Evolutionary conservation across 1,140 invertebrate species (phyloP), one percentile per base, ranked within the genome.

Genomic region (Centruroides sculpturatus): DNA sequence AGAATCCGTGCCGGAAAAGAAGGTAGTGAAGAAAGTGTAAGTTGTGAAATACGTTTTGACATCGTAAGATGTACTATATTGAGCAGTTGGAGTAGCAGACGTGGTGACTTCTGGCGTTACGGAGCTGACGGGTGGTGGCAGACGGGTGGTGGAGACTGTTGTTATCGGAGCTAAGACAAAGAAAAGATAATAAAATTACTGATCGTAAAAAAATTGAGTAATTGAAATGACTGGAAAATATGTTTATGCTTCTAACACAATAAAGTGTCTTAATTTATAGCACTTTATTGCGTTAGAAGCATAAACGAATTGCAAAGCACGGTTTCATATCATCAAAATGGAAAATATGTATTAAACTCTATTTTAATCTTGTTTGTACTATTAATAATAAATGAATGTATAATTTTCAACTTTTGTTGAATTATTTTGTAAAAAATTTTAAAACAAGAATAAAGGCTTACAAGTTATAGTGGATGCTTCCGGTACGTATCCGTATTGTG

Each of bases 1-100:
- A 0, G 86, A 85, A 2, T 84, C 84, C 41, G 82, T 80, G 62
- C 86, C 86, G 69, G 87, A 82, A 74, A 90, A 92, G 72, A 86
- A 92, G 0, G 90, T 93, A 0, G 90, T 93, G 54, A 91, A 78
- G 70, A 91, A 92, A 1, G 89, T 92, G 56, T 69, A 71, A 3
- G 70, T 71, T 35, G 69, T 70, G 50, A 57, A 71, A 36, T 68
- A 59, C n/a, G 67, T 70, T 47, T 62, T 55, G 8, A 69, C 66
- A 8, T 68, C 65, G 35, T 56, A 63, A 8, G 13, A 47, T 11
- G 57, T 23, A 5, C 64, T 59, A 2, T 55, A 56, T 7, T 61
- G 12, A 35, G 53, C 60, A 13, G 60, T 60, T 54, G 67, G 54
- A 50, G 59, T 66, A 62, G 68, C 67, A 5, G 61, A 52, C 7